Base-by-base conservation (phyloP, 2,113 vertebrate genomes). In the Illadopsis cleaveri region DNA sequence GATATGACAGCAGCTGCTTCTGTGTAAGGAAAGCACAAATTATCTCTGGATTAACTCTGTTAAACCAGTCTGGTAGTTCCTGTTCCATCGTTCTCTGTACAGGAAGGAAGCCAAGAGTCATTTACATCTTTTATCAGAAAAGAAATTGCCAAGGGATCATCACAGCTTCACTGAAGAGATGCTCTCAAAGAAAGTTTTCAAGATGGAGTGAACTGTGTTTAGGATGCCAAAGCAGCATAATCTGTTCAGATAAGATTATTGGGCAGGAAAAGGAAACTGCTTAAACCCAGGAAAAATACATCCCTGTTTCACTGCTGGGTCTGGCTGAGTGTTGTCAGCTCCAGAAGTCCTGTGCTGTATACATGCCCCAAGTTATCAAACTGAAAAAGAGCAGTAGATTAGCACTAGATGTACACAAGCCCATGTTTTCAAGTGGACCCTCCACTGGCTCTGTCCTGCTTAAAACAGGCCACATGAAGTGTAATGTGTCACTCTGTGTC, bases 41-140 rank as follows among this genome's bases (percentile, higher is more conserved):
- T 93, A 89, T 86, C 69, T 47, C 57, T 93, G 90, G 85, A 92
- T 90, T 96, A 90, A 93, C 40, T 86, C 73, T 56, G 27, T 93
- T 96, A 92, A 86, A 82, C 35, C 3, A 47, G 69, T 58, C 40
- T 86, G n/a, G 35, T 75, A 78, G 76, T 82, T 92, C 72, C 82
- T 86, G 40, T 65, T 78, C 56, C 76, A 64, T 86, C 45, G 1
- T 88, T 81, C 92, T 92, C 69, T 81, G 40, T 73, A 65, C 69
- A 93, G 96, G 82, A 95, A 92, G 88, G 92, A 97, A 96, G 69
- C 64, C 2, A 12, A 92, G 38, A 81, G n/a, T 86, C 22, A 96
- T 93, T 95, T 96, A 86, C 80, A 93, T 96, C 51, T 83, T 90
- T 84, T 93, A 89, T 89, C 88, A 78, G 88, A 71, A 92, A 75